phyloP scores from a whole-genome alignment of 2,888 invertebrate species.

The Hololepta plana region DNA sequence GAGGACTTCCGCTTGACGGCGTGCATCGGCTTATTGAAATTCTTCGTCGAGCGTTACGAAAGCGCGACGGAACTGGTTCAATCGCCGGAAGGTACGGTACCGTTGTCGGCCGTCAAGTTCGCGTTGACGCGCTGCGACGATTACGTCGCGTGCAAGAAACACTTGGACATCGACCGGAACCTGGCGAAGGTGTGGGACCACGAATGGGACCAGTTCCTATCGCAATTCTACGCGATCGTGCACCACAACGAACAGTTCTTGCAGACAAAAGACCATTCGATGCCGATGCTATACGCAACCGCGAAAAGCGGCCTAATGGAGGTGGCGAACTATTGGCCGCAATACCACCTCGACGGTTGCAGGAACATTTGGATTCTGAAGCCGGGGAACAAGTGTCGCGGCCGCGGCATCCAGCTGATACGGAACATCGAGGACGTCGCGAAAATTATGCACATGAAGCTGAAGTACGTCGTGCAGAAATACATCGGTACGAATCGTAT shows the following conservation, averaged over 20 bases:
- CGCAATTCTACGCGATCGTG: slow-evolving; percentile 47
- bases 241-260: slow-evolving; percentile 33
- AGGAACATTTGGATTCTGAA: slow-evolving; percentile 90
- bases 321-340: slow-evolving; percentile 59
- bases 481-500: slow-evolving; percentile 58
- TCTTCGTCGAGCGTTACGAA: slow-evolving; percentile 39
- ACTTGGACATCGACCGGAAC: slow-evolving; percentile 55
- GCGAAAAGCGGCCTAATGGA: slow-evolving; percentile 44
- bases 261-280: slow-evolving; percentile 12
- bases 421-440: slow-evolving; percentile 76
- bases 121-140: slow-evolving; percentile 64
- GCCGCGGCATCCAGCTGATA: slow-evolving; percentile 75
- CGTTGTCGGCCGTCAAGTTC: slow-evolving; percentile 60
- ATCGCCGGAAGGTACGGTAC: slow-evolving; percentile 41
- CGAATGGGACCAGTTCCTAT: slow-evolving; percentile 79
- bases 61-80: slow-evolving; percentile 35
- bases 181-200: slow-evolving; percentile 51
- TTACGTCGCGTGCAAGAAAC: slow-evolving; percentile 52
- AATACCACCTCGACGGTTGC: slow-evolving; percentile 67
- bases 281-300: slow-evolving; percentile 21
- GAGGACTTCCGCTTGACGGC: slow-evolving; percentile 83
- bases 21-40: slow-evolving; percentile 67
- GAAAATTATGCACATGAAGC: slow-evolving; percentile 44
- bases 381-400: slow-evolving; percentile 80
- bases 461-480: slow-evolving; percentile 84